These are phyloP conservation scores for Oophaga pumilio DNA, from an alignment of 2,113 vertebrate genomes.

Conservation along the genomic window DNA sequence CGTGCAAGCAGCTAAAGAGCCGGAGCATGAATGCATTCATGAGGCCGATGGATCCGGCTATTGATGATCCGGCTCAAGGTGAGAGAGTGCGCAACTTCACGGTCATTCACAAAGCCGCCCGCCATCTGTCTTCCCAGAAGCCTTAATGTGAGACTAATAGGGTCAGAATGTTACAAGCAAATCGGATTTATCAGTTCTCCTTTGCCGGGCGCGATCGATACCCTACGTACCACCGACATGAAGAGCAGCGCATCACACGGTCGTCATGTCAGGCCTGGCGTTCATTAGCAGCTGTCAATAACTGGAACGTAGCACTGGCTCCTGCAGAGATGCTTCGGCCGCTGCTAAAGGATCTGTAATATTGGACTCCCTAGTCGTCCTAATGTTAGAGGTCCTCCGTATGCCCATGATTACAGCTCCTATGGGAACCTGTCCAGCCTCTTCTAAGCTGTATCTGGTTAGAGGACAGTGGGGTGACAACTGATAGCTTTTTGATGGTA, in stretches of 20 bases:
- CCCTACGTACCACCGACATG: background rate
- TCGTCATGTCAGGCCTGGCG: background rate
- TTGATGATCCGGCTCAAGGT: slow-evolving; percentile 59
- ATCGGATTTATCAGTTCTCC: slow-evolving; percentile 8
- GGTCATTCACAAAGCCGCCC: slow-evolving; percentile 56
- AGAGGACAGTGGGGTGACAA: no score
- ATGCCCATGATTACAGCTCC: background rate
- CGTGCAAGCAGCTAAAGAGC: slow-evolving; percentile 14
- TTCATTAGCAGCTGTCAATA: slow-evolving; percentile 13
- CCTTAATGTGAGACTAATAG: background rate
- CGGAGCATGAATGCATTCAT: slow-evolving; percentile 59
- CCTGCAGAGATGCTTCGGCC: background rate
- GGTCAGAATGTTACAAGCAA: background rate
- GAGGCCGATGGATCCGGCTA: slow-evolving; percentile 46
- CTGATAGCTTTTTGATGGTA: no score
- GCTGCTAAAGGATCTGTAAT: no score
- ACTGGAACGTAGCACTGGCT: background rate
- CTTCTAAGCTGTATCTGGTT: background rate
- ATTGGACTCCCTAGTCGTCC: no score
- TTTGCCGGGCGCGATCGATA: background rate
- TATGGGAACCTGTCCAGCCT: no score
- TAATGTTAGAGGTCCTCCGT: no score
- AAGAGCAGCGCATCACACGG: background rate
- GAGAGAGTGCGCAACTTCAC: slow-evolving; percentile 52
- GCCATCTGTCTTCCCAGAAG: background rate